phyloP scores from a whole-genome alignment of 2,888 invertebrate genomes.

The Callyntrura guangdongensis region DNA sequence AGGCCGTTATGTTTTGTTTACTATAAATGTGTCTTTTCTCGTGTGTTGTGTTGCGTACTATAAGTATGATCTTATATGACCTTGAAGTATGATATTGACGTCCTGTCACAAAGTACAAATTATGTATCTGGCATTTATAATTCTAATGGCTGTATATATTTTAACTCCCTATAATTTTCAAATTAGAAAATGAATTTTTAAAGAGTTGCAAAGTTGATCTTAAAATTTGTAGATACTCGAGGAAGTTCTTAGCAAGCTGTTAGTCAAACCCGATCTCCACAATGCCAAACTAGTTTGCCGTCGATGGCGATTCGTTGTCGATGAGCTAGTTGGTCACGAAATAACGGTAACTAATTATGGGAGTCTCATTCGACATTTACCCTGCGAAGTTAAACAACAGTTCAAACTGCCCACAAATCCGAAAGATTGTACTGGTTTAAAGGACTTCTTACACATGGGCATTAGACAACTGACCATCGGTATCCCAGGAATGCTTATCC shows the following conservation, averaged over 20 bases:
- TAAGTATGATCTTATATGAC: too few species aligned
- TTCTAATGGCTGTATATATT: too few species aligned
- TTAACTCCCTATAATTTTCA: too few species aligned
- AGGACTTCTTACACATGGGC: neutral
- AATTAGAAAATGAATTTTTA: too few species aligned
- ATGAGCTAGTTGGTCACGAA: slow-evolving; percentile 24
- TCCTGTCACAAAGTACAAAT: too few species aligned
- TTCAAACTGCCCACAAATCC: neutral
- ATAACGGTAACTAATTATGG: neutral
- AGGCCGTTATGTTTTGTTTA: too few species aligned
- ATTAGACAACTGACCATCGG: slow-evolving; percentile 26
- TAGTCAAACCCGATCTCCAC: neutral
- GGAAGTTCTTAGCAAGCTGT: slow-evolving; percentile 11
- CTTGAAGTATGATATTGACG: neutral
- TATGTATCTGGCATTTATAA: too few species aligned
- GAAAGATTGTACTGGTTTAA: neutral
- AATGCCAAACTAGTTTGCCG: slow-evolving; percentile 26
- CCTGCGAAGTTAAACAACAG: neutral
- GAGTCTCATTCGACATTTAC: neutral
- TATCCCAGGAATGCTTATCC: slow-evolving; percentile 34
- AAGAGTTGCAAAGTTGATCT: too few species aligned
- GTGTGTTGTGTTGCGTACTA: too few species aligned
- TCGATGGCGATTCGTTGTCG: slow-evolving; percentile 31
- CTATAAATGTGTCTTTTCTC: too few species aligned
- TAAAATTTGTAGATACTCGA: slow-evolving; percentile 50